Evolutionary conservation across 1,140 invertebrate genomes (phyloP), one percentile per base, ranked within the genome.

Genomic region (Gryon sp.): DNA sequence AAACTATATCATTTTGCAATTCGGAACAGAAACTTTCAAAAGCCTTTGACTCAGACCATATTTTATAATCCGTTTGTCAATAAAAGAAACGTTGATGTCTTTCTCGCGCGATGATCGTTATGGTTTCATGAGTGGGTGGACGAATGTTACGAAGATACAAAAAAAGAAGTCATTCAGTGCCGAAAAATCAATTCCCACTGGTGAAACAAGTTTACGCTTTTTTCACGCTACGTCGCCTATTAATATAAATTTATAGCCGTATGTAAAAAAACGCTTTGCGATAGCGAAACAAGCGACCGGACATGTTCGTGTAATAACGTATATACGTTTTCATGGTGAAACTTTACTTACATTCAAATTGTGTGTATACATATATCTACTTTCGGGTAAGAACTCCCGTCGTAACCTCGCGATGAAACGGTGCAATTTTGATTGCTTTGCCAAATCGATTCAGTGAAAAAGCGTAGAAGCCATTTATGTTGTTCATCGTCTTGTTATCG

Each of bases 201-300:
- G 20, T 20, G 46, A 53, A 65, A 59, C 43, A 65, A 14, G 30
- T 60, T 50, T 46, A 22, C 50, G 45, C 11, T 43, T 14, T 60
- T 60, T 18, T 7, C 40, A 57, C 45, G 38, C 4, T 9, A 48
- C 9, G 66, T 60, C 36, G 45, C 48, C 57, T 72, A 62, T 72
- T 59, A 60, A 72, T 60, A 72, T 43, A 53, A 62, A 72, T 62
- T 72, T 72, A 53, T 72, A 11, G 46, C 22, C 32, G 3, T 18
- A 11, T 28, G 15, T 19, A 16, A 48, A 62, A 55, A 36, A 28
- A n/a, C n/a, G 7, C 24, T 28, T 40, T 38, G 22, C 16, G 53
- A 60, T 70, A 70, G 7, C 66, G 45, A 38, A 40, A 55, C 46
- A 62, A 46, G 55, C 14, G 16, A 14, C 38, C 14, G 38, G 14